Percentiles rank a stretch among this genome's conserved stretches.
phyloP scores from a whole-genome alignment of 2,113 vertebrate genomes.

The Chitala chitala region DNA sequence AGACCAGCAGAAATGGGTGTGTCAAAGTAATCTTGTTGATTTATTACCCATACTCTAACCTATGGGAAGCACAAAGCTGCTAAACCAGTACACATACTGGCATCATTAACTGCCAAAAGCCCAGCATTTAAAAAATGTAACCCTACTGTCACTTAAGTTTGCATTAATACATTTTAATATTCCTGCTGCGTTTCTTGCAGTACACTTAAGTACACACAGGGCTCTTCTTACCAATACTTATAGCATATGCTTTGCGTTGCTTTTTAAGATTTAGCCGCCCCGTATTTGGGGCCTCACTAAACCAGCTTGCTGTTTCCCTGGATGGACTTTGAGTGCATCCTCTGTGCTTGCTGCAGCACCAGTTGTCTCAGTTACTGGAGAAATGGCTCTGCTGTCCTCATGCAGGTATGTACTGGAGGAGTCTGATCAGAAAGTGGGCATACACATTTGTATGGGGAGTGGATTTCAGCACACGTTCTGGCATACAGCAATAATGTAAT shows the following conservation, averaged over 20 bases:
- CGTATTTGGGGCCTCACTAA: not conserved
- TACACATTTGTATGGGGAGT: not conserved
- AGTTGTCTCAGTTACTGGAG: conserved; percentile 97
- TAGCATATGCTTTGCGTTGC: no score
- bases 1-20: conserved; percentile 85
- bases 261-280: no score
- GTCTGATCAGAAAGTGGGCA: not conserved
- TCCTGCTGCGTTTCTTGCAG: not conserved
- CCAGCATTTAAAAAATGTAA: no score
- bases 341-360: conserved; percentile 93
- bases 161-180: not conserved
- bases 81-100: not conserved
- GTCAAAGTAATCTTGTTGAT: not conserved
- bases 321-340: conserved; percentile 92
- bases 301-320: conserved; percentile 44
- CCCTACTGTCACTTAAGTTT: not conserved
- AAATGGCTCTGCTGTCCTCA: conserved; percentile 88
- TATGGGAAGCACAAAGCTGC: not conserved
- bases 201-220: no score
- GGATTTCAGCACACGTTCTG: not conserved
- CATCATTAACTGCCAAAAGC: not conserved
- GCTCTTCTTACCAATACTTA: no score
- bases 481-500: not conserved
- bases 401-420: conserved; percentile 70
- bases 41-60: no score